These are phyloP conservation scores for Proctacanthus coquilletti DNA, from an alignment of 1,140 invertebrate genomes.

Conservation along the genomic window DNA sequence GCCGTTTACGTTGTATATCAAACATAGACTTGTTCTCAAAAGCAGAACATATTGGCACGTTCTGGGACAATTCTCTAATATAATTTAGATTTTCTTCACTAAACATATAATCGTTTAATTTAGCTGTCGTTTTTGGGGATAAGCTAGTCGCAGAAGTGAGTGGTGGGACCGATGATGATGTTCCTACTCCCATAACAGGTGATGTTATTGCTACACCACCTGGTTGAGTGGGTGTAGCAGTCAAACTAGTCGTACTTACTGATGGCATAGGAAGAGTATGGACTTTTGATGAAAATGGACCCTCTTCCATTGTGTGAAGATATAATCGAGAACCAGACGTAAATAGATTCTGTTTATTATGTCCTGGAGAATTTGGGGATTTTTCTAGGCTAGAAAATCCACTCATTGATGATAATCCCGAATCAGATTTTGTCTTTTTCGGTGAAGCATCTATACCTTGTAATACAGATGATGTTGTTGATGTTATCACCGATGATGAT, in stretches of 20 bases:
- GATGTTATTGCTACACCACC: conserved; percentile 3
- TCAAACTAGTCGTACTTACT: not conserved
- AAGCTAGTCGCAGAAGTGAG: too few species aligned
- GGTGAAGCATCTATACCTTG: conserved; percentile 36
- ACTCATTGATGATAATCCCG: conserved; percentile 70
- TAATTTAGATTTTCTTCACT: conserved; percentile 26
- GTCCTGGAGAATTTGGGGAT: conserved; percentile 55
- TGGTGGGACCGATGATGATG: not conserved
- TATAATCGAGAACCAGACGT: too few species aligned
- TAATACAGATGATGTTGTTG: conserved; percentile 1
- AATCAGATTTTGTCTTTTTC: conserved; percentile 58
- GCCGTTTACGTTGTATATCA: conserved; percentile 7
- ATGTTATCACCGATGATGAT: not conserved
- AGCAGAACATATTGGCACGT: conserved; percentile 26
- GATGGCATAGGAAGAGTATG: too few species aligned
- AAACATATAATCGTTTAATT: conserved; percentile 13
- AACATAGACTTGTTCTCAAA: conserved; percentile 29
- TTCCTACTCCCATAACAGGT: conserved; percentile 1
- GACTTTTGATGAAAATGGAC: too few species aligned
- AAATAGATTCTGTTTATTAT: too few species aligned
- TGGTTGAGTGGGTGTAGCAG: not conserved
- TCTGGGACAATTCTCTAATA: conserved; percentile 26
- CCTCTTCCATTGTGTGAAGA: too few species aligned
- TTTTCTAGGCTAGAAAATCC: conserved; percentile 72
- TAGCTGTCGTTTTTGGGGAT: too few species aligned